Conservation (phyloP, 2,797 vertebrate species). For the Adelosebastes latens region DNA sequence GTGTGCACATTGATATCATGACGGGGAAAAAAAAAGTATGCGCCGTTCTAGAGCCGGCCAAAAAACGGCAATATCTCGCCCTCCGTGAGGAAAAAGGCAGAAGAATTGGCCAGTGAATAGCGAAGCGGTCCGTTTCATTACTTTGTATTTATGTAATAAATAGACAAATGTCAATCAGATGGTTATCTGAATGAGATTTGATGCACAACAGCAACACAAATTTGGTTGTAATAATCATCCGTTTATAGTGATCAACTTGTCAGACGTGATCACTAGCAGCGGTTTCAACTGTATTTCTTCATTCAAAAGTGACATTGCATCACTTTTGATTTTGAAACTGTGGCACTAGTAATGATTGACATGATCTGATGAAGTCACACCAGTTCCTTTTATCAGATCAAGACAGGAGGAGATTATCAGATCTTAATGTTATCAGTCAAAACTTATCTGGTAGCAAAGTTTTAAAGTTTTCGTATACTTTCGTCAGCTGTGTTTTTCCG, state of each 20-base stretch:
- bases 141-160: no score
- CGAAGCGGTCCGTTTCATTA: no score
- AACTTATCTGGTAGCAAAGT: not conserved
- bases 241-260: no score
- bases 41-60: fast-evolving
- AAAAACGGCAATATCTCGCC: no score
- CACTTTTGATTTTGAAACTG: not conserved
- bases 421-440: not conserved
- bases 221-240: fast-evolving
- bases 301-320: not conserved
- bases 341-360: not conserved
- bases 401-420: not conserved
- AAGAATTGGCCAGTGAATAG: no score
- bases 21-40: no score
- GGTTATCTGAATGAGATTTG: no score
- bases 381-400: not conserved
- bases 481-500: not conserved
- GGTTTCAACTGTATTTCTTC: not conserved
- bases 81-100: no score
- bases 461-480: not conserved
- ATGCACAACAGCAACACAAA: no score
- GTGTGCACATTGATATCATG: no score
- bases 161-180: no score
- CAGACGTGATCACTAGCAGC: fast-evolving
- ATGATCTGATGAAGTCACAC: not conserved